Percentiles rank a stretch among this genome's conserved stretches.
These are phyloP conservation scores for Gandaritis pyraliata DNA, from an alignment of 2,888 invertebrate species.

Conservation along the genomic window DNA sequence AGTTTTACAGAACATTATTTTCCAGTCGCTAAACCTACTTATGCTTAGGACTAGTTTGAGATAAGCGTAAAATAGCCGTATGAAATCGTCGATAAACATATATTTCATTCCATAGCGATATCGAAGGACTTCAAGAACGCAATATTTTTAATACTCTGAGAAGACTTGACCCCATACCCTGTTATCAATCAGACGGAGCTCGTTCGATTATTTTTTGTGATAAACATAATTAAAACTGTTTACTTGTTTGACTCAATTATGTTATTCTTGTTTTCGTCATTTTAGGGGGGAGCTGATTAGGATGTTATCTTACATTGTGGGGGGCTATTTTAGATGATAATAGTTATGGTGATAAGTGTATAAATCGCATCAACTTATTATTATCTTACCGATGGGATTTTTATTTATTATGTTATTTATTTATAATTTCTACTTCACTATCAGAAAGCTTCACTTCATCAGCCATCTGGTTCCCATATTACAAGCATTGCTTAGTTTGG, in stretches of 20 bases:
- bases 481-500: too few species aligned
- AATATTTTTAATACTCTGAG: slow-evolving; percentile 12
- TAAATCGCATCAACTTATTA: too few species aligned
- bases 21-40: too few species aligned
- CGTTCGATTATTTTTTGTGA: slow-evolving; percentile 34
- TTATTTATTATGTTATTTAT: background rate
- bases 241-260: slow-evolving; percentile 29
- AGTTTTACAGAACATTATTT: too few species aligned
- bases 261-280: slow-evolving; percentile 15
- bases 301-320: background rate
- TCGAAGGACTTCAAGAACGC: slow-evolving; percentile 6
- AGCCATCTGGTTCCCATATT: too few species aligned
- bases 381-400: too few species aligned
- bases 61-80: background rate
- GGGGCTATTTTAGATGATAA: too few species aligned
- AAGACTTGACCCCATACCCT: slow-evolving; percentile 19
- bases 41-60: background rate
- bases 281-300: slow-evolving; percentile 5
- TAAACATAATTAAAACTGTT: slow-evolving; percentile 34
- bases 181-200: slow-evolving; percentile 14
- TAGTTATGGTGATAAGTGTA: too few species aligned
- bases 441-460: too few species aligned
- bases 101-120: background rate
- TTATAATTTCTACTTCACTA: too few species aligned
- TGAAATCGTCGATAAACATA: slow-evolving; percentile 3